Conservation (phyloP, 2,797 vertebrate species). For the Meda fulgida region DNA sequence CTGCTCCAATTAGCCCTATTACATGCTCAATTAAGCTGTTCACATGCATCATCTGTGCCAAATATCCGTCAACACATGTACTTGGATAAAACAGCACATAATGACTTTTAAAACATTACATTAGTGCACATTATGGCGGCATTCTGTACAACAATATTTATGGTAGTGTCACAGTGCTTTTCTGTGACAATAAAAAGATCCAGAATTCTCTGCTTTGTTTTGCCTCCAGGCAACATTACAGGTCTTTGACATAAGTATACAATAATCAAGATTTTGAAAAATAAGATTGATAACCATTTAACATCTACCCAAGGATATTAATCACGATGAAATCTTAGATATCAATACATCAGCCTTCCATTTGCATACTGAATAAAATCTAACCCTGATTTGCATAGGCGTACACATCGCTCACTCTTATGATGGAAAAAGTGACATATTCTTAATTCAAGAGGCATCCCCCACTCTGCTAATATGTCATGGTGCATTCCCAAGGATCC, state of each 20-base stretch:
- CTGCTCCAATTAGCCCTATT: conserved; percentile 77
- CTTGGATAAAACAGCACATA: conserved; percentile 20
- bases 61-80: conserved; percentile 40
- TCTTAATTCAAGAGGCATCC: conserved; percentile 56
- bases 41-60: conserved; percentile 55
- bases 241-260: not conserved
- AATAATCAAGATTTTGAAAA: conserved; percentile 21
- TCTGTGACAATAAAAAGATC: not conserved
- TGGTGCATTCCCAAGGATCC: conserved; percentile 72
- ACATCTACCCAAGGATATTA: not conserved
- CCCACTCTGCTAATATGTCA: conserved; percentile 67
- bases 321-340: not conserved
- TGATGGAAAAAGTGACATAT: conserved; percentile 64
- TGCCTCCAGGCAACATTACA: not conserved
- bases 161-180: conserved; percentile 1
- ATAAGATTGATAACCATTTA: conserved; percentile 2
- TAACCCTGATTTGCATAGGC: conserved; percentile 8
- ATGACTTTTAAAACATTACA: conserved; percentile 39
- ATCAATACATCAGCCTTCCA: conserved; percentile 13
- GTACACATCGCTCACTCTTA: conserved; percentile 41
- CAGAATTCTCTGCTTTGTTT: not conserved
- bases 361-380: not conserved
- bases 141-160: not conserved
- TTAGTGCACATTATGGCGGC: conserved; percentile 1
- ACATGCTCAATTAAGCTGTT: conserved; percentile 81